A percentile compares a stretch with the other conserved stretches of the same genome.
Evolutionary conservation across 2,113 vertebrate genomes (phyloP).

Genomic region (Dipodomys ordii): DNA sequence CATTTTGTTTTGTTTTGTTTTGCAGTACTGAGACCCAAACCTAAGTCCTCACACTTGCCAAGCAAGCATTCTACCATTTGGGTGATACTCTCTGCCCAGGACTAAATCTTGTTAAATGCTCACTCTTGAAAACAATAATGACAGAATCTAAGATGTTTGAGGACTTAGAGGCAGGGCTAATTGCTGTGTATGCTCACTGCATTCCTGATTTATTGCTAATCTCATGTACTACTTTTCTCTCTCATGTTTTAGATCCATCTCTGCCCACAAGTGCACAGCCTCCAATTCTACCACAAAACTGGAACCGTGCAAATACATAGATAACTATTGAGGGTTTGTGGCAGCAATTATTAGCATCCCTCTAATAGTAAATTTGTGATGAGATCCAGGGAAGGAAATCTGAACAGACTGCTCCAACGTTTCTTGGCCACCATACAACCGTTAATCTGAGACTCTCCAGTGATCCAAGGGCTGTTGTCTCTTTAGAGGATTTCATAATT

Average conservation of each 20-base stretch:
- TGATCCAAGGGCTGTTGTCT: conserved; percentile 39
- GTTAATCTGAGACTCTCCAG: conserved; percentile 53
- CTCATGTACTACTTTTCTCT: background rate
- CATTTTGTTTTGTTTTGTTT: too few species aligned
- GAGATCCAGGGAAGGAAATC: conserved; percentile 29
- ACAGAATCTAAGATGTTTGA: background rate
- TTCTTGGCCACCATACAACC: conserved; percentile 53
- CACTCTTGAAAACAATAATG: background rate
- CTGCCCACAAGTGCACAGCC: background rate
- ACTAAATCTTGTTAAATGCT: background rate
- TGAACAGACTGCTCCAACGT: background rate
- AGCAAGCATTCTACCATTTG: too few species aligned
- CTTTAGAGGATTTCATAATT: conserved; percentile 72
- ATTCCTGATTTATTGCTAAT: background rate
- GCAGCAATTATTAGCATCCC: background rate
- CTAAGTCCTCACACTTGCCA: too few species aligned
- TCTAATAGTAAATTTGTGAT: conserved; percentile 19
- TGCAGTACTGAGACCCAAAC: too few species aligned
- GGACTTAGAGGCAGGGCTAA: background rate
- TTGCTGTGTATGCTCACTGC: background rate
- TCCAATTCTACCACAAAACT: background rate
- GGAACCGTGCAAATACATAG: background rate
- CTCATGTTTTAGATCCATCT: background rate
- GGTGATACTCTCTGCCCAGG: too few species aligned
- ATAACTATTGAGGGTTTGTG: background rate